These are phyloP conservation scores for Taphrorychus bicolor DNA, from an alignment of 2,888 invertebrate species.

Conservation along the genomic window DNA sequence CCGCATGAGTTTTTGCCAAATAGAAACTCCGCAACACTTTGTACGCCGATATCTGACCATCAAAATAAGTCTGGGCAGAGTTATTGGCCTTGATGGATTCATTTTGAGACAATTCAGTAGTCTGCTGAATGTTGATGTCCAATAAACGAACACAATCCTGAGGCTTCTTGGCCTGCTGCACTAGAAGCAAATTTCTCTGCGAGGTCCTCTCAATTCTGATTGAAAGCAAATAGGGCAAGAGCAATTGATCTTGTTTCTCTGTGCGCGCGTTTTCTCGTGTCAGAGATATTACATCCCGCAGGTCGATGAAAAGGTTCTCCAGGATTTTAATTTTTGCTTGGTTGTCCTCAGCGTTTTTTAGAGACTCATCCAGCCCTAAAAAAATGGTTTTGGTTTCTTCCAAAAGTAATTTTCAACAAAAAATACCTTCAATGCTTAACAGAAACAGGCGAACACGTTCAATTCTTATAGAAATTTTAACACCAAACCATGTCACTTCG, in stretches of 20 bases:
- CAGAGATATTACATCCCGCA: conserved; percentile 90
- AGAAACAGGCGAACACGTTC: conserved; percentile 83
- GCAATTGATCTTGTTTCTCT: conserved; percentile 72
- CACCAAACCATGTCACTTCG: conserved; percentile 89
- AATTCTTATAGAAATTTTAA: conserved; percentile 82
- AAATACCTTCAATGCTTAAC: conserved; percentile 74
- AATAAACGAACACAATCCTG: conserved; percentile 64
- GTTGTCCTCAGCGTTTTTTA: conserved; percentile 67
- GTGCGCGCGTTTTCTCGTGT: conserved; percentile 74
- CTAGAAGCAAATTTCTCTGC: conserved; percentile 86
- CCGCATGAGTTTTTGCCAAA: conserved; percentile 84
- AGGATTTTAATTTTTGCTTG: conserved; percentile 84
- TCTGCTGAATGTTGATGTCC: conserved; percentile 90
- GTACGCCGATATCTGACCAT: conserved; percentile 53
- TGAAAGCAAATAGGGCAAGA: conserved; percentile 88
- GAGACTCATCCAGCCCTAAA: conserved; percentile 68
- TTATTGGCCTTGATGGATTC: conserved; percentile 54
- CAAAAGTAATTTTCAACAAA: background rate
- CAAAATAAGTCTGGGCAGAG: conserved; percentile 52
- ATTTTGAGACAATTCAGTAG: conserved; percentile 51
- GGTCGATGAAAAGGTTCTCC: conserved; percentile 92
- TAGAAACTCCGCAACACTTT: conserved; percentile 72
- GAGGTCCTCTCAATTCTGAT: conserved; percentile 87
- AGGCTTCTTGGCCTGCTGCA: conserved; percentile 73
- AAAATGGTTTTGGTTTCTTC: background rate